Percentiles rank a stretch among this genome's conserved stretches.
These are phyloP conservation scores for Chromobotia macracanthus DNA, from an alignment of 2,797 vertebrate species.

Conservation along the genomic window DNA sequence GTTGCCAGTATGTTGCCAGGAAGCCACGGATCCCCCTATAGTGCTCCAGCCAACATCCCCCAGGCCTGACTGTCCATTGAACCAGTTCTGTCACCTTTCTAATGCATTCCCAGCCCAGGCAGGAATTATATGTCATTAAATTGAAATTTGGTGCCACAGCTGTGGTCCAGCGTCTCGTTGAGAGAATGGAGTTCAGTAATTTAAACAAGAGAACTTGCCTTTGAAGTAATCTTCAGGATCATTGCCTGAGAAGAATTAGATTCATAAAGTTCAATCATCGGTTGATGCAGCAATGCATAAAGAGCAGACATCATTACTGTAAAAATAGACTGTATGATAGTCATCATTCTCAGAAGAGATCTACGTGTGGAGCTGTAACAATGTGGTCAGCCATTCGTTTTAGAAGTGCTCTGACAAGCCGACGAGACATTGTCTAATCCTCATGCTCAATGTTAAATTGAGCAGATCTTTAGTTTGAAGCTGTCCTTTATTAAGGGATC, in stretches of 20 bases:
- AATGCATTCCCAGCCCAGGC: slow-evolving; percentile 53
- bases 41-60: slow-evolving; percentile 60
- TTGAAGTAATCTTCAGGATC: slow-evolving; percentile 34
- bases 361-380: background rate
- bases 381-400: slow-evolving; percentile 4
- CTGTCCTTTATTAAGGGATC: slow-evolving; percentile 22
- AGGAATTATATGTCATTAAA: slow-evolving; percentile 66
- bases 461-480: slow-evolving; percentile 39
- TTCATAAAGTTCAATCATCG: slow-evolving; percentile 30
- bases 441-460: background rate
- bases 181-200: slow-evolving; percentile 50
- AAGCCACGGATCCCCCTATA: slow-evolving; percentile 65
- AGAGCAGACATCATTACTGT: slow-evolving; percentile 10
- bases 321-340: background rate
- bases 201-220: slow-evolving; percentile 42
- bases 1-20: slow-evolving; percentile 71
- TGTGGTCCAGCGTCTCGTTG: slow-evolving; percentile 64
- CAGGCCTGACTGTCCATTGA: slow-evolving; percentile 65
- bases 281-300: background rate
- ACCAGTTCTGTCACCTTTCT: slow-evolving; percentile 62
- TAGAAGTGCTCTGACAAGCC: background rate
- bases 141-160: slow-evolving; percentile 70
- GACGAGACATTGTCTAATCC: slow-evolving; percentile 15
- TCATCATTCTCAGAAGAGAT: background rate
- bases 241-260: slow-evolving; percentile 21